phyloP scores from a whole-genome alignment of 2,888 invertebrate genomes.

The Netelia melanura region DNA sequence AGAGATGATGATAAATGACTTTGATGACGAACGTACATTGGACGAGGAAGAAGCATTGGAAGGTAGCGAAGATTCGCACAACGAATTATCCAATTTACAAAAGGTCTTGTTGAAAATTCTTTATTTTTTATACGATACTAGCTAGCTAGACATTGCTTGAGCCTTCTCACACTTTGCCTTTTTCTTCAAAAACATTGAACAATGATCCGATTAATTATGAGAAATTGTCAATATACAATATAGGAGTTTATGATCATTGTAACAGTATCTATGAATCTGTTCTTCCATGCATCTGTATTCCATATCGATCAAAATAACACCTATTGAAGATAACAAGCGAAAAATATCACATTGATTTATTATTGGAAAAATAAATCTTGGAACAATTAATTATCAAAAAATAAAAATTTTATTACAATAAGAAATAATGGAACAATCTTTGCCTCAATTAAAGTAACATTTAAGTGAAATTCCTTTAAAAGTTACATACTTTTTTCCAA shows the following conservation, averaged over 20 bases:
- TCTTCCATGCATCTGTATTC: too few species aligned
- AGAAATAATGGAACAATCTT: too few species aligned
- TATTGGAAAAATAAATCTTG: too few species aligned
- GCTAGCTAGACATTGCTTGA: not conserved
- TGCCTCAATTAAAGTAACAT: too few species aligned
- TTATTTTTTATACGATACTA: conserved; percentile 2
- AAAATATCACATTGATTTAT: too few species aligned
- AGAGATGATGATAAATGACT: conserved; percentile 99
- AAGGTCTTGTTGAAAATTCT: conserved; percentile 86
- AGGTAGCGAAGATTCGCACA: conserved; percentile 94
- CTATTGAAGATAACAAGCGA: too few species aligned
- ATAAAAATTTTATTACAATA: too few species aligned
- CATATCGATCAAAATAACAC: too few species aligned
- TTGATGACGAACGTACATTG: conserved; percentile 98
- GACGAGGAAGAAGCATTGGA: conserved; percentile 99
- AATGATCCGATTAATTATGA: not conserved
- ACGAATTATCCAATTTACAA: conserved; percentile 95
- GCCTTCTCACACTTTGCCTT: conserved; percentile 47
- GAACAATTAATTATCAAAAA: too few species aligned
- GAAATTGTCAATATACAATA: not conserved
- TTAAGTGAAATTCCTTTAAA: too few species aligned
- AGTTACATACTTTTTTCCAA: too few species aligned
- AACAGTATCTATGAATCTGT: not conserved
- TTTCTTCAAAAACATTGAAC: not conserved
- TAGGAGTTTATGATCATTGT: not conserved